These are phyloP conservation scores for Heterotilapia buettikoferi DNA, from an alignment of 2,113 vertebrate genomes.

Conservation along the genomic window DNA sequence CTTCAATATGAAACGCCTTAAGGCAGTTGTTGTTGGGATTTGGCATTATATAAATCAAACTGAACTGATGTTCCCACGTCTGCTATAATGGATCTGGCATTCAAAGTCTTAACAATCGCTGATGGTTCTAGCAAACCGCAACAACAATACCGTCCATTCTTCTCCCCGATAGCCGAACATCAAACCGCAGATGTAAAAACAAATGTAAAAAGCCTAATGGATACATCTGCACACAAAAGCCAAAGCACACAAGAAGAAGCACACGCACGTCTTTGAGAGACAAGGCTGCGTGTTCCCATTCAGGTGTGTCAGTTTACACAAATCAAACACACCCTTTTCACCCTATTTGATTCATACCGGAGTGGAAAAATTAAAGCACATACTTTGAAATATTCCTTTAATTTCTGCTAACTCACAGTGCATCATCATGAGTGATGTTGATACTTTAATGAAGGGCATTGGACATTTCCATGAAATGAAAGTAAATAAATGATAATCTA, in stretches of 20 bases:
- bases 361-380: neutral
- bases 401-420: neutral
- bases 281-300: neutral
- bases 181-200: neutral
- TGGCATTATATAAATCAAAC: neutral
- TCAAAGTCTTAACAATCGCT: neutral
- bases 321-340: slow-evolving; percentile 23
- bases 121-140: neutral
- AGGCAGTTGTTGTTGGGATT: neutral
- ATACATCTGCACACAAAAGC: neutral
- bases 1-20: neutral
- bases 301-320: slow-evolving; percentile 21
- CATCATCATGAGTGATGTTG: neutral
- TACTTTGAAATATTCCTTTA: neutral
- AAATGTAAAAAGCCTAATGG: neutral
- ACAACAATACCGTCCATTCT: neutral
- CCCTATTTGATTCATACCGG: neutral
- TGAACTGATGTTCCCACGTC: neutral
- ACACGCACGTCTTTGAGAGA: neutral
- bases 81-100: neutral
- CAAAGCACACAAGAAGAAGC: neutral
- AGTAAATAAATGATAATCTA: neutral
- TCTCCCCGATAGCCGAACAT: neutral
- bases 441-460: neutral
- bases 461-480: neutral